Evolutionary conservation across 2,888 invertebrate species (phyloP), one percentile per base, ranked within the genome.

Genomic region (Homarus gammarus): DNA sequence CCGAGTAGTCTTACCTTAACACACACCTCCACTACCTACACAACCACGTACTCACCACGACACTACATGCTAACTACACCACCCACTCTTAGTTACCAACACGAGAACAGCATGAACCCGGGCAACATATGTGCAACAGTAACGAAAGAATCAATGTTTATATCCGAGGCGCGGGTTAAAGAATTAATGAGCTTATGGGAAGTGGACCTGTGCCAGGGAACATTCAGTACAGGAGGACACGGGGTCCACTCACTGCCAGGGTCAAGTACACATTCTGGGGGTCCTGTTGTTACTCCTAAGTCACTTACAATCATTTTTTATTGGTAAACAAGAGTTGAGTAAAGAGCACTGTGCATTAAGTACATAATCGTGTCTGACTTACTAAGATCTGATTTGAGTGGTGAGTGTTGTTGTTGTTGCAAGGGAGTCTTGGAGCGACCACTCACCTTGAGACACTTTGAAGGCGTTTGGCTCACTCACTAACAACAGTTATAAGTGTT

Each of bases 331-430:
- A 79, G 49, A 49, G 40, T 83, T 33, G 31, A 70, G 15, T 40
- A 70, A 40, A 81, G 44, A 75, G 27, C 49, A 72, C 22, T 49
- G 72, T 72, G 51, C 49, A 72, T 31, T 68, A 36, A 72, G 44
- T 49, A 83, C 33, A 83, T 70, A 36, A 83, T 68, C 64, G 68
- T 22, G 44, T 49, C 51, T 68, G 79, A 86, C 86, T 86, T 86
- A 86, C 86, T 86, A 86, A 77, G 77, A 79, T 86, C 68, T 79
- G 86, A 86, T 49, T 70, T 36, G 64, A 64, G 70, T 86, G 72
- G 38, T 79, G 36, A 64, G 31, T 84, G 84, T 56, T 86, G 78
- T 79, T 79, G 86, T 79, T 36, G 78, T 44, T 51, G 70, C 27
- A 36, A 75, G 51, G 72, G 10, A 22, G 27, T 72, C 51, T 64